Base-by-base conservation (phyloP, 1,140 invertebrate species). In the Phymastichus coffea region DNA sequence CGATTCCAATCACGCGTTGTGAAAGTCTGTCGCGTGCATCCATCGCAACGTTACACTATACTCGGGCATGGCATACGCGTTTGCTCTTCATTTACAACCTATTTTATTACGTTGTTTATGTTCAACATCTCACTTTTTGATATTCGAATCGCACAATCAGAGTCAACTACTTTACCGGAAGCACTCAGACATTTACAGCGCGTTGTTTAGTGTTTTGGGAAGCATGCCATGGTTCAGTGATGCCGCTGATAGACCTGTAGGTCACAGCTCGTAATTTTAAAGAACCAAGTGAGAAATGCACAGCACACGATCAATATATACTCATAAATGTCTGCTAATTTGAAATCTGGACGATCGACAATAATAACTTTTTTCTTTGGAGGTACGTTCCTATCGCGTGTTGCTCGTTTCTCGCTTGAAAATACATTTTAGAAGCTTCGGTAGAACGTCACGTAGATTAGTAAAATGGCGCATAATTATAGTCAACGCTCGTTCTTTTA, bases 11-110 rank as follows among this genome's bases (percentile, higher is more conserved):
- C 47, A 62, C 54, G 60, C 49, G 23, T 33, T 35, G 53, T 57
- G 60, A 62, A 62, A 62, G 60, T 62, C 48, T 26, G 28, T 26
- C 22, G 59, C 38, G 47, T 52, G 28, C 44, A 51, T 26, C 37
- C 38, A 61, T 54, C 30, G 49, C 47, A 57, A 52, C 33, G 28
- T 61, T 20, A 20, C 10, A 30, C 14, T n/a, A 15, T 25, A 25
- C 25, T 15, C 12, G 25, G 49, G 3, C 14, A 15, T 19, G 30
- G 28, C 20, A 38, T 12, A 35, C 14, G 37, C 22, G 25, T 48
- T 54, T 38, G 40, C 47, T 30, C 44, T 12, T 19, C 38, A 15
- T 48, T 54, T 17, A 19, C 22, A 38, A 47, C 47, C 6, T 10
- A 53, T 47, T 46, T 46, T 10, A 53, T 58, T 51, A 17, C 25